Percentiles rank a stretch among this genome's conserved stretches.
These are phyloP conservation scores for Dromius quadrimaculatus DNA, from an alignment of 2,888 invertebrate species.

Conservation along the genomic window DNA sequence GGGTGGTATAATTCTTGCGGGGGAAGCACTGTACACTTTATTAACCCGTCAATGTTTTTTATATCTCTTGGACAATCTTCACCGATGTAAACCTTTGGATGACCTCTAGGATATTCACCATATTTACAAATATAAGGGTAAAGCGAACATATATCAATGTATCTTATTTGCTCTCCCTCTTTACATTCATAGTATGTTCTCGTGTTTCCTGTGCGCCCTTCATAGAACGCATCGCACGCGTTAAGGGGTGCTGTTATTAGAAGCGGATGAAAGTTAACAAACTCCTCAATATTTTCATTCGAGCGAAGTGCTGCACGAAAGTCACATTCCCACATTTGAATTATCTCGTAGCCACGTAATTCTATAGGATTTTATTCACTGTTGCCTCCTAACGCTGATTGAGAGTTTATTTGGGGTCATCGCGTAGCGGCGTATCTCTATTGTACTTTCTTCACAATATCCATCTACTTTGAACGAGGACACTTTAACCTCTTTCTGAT, in stretches of 20 bases:
- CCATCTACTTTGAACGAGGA: conserved; percentile 37
- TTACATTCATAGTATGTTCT: conserved; percentile 55
- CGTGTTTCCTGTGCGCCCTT: conserved; percentile 57
- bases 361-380: no score
- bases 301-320: conserved; percentile 30
- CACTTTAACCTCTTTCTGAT: conserved; percentile 52
- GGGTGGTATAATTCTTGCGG: conserved; percentile 56
- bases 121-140: conserved; percentile 59
- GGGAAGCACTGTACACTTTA: conserved; percentile 45
- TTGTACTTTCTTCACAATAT: conserved; percentile 8
- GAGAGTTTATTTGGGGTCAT: no score
- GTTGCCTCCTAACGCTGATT: no score
- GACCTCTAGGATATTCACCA: conserved; percentile 58
- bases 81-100: conserved; percentile 57
- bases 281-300: conserved; percentile 1
- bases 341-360: conserved; percentile 43
- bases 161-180: conserved; percentile 56
- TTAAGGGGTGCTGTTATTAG: conserved; percentile 49
- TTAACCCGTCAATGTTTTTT: conserved; percentile 15
- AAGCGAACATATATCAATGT: no score
- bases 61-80: conserved; percentile 16
- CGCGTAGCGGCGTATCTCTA: no score
- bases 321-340: conserved; percentile 54
- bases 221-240: conserved; percentile 57
- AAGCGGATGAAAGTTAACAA: not conserved